These are phyloP conservation scores for Heteromormyrus szaboi DNA, from an alignment of 2,797 vertebrate genomes.

Conservation along the genomic window DNA sequence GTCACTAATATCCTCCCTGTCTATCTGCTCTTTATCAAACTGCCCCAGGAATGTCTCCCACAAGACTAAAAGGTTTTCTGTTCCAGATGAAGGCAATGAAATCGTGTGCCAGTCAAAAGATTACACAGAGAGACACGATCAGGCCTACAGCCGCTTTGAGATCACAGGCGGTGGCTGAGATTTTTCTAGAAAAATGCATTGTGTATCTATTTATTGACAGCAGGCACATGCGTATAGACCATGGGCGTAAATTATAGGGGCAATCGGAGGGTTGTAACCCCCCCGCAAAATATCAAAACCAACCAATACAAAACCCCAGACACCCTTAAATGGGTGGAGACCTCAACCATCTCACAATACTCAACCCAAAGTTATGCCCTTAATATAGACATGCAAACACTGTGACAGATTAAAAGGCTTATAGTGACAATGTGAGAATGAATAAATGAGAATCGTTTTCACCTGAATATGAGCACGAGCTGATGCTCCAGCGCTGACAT, in stretches of 20 bases:
- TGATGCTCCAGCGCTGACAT: neutral
- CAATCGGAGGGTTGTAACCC: neutral
- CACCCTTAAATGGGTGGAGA: neutral
- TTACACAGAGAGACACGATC: neutral
- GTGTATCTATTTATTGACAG: constrained; percentile 27
- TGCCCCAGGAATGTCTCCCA: constrained; percentile 1
- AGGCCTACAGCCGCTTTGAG: neutral
- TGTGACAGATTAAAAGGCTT: neutral
- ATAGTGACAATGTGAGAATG: neutral
- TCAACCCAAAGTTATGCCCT: neutral
- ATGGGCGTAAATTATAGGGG: neutral
- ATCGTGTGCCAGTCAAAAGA: neutral
- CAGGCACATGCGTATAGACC: constrained; percentile 26
- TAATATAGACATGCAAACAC: neutral
- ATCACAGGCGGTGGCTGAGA: neutral
- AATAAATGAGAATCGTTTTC: neutral
- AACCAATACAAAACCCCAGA: neutral
- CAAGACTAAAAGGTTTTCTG: neutral
- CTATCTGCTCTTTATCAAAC: constrained; percentile 13
- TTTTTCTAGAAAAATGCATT: neutral
- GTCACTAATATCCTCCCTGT: constrained; percentile 8
- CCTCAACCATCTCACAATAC: neutral
- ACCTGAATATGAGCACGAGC: neutral
- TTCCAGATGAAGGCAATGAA: neutral
- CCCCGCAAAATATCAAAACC: neutral